Evolutionary conservation across 2,888 invertebrate genomes (phyloP).

Genomic region (Eristalinus sepulchralis): DNA sequence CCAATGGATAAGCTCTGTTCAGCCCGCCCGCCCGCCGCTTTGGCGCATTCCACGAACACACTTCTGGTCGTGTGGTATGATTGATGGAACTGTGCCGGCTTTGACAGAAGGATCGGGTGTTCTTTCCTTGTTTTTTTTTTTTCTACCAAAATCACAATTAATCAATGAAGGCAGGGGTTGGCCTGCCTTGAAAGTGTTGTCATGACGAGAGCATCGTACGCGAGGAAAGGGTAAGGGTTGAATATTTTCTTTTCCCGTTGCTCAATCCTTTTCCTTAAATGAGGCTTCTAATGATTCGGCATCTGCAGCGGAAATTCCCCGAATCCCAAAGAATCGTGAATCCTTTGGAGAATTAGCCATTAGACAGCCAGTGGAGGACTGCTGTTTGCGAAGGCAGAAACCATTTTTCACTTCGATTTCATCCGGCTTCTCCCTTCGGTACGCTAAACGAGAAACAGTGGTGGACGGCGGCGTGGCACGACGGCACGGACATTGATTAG

Average conservation of each 20-base stretch:
- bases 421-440: background rate
- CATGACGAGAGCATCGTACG: conserved; percentile 10
- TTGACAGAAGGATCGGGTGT: conserved; percentile 31
- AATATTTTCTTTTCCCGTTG: background rate
- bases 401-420: conserved; percentile 47
- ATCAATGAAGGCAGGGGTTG: conserved; percentile 45
- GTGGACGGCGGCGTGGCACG: background rate
- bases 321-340: background rate
- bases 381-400: conserved; percentile 8
- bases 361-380: conserved; percentile 1
- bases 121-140: background rate
- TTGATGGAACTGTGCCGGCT: conserved; percentile 55
- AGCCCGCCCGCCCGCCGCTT: too few relatives aligned
- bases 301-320: conserved; percentile 8
- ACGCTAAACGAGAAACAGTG: background rate
- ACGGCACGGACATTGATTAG: background rate
- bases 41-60: conserved; percentile 24
- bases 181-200: conserved; percentile 17
- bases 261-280: conserved; percentile 29
- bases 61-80: conserved; percentile 39
- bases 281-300: conserved; percentile 44
- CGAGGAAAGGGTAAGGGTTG: conserved; percentile 9
- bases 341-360: conserved; percentile 41
- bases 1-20: too few relatives aligned
- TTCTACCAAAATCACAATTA: conserved; percentile 60